Evolutionary conservation across 1,140 invertebrate species (phyloP).

Genomic region (Drosophila ironensis): DNA sequence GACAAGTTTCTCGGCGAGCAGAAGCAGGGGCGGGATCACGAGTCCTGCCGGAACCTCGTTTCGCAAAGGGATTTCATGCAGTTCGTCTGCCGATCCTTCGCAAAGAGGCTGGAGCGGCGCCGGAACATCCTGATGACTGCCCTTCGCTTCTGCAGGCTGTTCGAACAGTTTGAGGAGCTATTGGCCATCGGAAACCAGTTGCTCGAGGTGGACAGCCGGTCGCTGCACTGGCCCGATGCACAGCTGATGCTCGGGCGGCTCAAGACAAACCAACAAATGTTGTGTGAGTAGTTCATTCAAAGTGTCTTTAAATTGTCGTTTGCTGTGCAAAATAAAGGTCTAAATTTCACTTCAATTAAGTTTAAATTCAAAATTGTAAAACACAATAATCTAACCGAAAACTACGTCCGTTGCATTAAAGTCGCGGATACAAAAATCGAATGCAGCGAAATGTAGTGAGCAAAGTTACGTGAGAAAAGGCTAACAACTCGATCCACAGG

Average conservation of each 20-base stretch:
- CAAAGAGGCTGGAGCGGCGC: conserved; percentile 88
- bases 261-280: conserved; percentile 83
- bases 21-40: conserved; percentile 38
- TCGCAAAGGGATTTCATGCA: conserved; percentile 90
- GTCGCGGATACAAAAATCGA: neutral
- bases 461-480: no score
- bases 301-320: neutral
- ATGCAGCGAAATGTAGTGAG: no score
- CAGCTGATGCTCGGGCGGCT: conserved; percentile 84
- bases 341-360: no score
- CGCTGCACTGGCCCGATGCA: conserved; percentile 83
- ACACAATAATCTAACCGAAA: neutral
- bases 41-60: conserved; percentile 83
- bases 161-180: conserved; percentile 87
- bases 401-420: neutral
- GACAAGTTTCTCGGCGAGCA: conserved; percentile 83
- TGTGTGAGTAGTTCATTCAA: conserved; percentile 81
- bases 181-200: conserved; percentile 83
- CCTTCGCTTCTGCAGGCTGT: conserved; percentile 88
- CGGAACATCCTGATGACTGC: conserved; percentile 90
- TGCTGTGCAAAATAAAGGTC: neutral
- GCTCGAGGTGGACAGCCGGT: conserved; percentile 61
- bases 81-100: conserved; percentile 90
- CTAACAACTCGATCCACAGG: conserved; percentile 80
- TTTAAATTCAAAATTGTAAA: no score